Evolutionary conservation across 2,888 invertebrate species (phyloP).

Genomic region (Prosapia bicincta): DNA sequence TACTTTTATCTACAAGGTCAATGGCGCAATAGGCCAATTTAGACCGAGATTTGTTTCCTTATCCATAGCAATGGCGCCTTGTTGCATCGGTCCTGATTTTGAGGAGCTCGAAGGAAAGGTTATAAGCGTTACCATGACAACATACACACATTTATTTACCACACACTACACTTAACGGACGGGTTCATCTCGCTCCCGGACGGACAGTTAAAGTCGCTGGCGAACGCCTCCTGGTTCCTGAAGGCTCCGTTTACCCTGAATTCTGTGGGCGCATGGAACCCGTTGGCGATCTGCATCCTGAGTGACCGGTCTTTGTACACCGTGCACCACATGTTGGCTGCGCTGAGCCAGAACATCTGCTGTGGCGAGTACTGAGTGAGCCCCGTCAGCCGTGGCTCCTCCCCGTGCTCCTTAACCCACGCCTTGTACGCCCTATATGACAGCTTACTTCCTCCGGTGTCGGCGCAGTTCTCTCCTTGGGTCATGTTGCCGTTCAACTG

Average conservation of each 20-base stretch:
- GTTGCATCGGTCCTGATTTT: too few species aligned
- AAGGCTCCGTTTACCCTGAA: slow-evolving; percentile 58
- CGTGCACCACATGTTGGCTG: slow-evolving; percentile 45
- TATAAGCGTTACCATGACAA: too few species aligned
- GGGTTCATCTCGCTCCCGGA: background rate
- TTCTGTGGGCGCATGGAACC: slow-evolving; percentile 46
- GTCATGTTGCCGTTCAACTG: slow-evolving; percentile 30
- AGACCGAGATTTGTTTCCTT: too few species aligned
- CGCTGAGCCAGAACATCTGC: slow-evolving; percentile 67
- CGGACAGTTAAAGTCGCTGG: slow-evolving; percentile 58
- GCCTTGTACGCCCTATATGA: slow-evolving; percentile 78
- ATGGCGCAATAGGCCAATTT: too few species aligned
- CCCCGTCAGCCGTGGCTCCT: slow-evolving; percentile 65
- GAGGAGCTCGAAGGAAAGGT: too few species aligned
- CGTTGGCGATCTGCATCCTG: background rate
- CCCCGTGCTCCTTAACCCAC: slow-evolving; percentile 64
- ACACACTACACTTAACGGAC: background rate
- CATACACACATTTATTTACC: background rate
- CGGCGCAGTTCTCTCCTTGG: slow-evolving; percentile 93
- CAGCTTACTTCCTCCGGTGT: slow-evolving; percentile 88
- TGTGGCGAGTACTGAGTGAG: slow-evolving; percentile 42
- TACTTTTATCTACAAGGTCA: too few species aligned
- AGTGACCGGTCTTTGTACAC: background rate
- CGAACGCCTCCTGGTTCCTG: slow-evolving; percentile 56
- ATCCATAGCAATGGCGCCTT: too few species aligned